phyloP scores from a whole-genome alignment of 2,113 vertebrate species.

The Ictidomys tridecemlineatus region DNA sequence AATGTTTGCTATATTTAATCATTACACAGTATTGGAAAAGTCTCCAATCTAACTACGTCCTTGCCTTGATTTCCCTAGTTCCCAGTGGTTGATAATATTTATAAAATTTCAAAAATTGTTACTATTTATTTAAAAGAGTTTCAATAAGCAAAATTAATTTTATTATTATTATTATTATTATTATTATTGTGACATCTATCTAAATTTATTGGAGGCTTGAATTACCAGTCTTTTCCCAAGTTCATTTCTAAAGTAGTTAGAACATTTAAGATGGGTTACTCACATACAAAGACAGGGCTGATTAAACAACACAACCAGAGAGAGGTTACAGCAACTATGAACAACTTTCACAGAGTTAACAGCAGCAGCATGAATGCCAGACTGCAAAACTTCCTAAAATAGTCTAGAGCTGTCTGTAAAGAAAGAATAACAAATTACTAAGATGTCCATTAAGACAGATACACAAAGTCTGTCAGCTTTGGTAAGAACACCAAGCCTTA shows the following conservation, averaged over 20 bases:
- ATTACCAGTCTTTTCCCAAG: constrained; percentile 42
- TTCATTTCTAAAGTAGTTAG: constrained; percentile 43
- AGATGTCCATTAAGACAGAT: constrained; percentile 49
- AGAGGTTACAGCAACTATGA: neutral
- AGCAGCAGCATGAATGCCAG: neutral
- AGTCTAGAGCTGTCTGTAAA: neutral
- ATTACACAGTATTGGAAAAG: neutral
- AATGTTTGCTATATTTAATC: neutral
- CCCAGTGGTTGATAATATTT: neutral
- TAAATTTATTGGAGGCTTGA: neutral
- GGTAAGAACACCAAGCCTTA: constrained; percentile 1
- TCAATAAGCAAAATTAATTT: neutral
- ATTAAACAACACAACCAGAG: constrained; percentile 38
- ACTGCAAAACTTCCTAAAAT: constrained; percentile 1
- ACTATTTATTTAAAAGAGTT: neutral
- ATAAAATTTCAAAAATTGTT: neutral
- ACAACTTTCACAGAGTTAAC: constrained; percentile 7
- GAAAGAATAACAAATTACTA: constrained; percentile 34
- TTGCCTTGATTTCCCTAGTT: constrained; percentile 16
- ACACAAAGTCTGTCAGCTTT: constrained; percentile 17
- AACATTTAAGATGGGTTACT: constrained; percentile 23
- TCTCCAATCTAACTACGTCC: neutral
- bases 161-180: too few relatives aligned
- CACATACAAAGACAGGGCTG: neutral
- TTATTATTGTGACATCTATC: neutral